Conservation (phyloP, 2,113 vertebrate species). For the Phylloscopus trochiloides region DNA sequence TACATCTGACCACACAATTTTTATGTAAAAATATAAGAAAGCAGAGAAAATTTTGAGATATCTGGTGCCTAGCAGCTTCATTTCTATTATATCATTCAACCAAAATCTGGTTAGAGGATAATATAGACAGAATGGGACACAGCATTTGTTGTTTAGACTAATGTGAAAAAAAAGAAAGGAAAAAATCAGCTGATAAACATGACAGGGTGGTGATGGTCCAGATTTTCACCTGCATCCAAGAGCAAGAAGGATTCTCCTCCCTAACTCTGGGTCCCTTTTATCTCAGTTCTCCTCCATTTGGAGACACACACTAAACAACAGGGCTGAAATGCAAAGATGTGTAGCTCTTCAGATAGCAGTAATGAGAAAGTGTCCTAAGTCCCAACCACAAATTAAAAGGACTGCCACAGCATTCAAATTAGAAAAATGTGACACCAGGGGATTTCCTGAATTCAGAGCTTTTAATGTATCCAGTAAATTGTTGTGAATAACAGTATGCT, state of each 20-base stretch:
- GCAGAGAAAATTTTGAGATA: not conserved
- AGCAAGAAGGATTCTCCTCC: not conserved
- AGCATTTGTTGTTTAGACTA: not conserved
- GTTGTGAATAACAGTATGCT: not conserved
- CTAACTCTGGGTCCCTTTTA: not conserved
- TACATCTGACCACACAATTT: not conserved
- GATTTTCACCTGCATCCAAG: not conserved
- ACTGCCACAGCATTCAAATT: not conserved
- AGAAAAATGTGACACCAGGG: not conserved
- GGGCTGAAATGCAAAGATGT: not conserved
- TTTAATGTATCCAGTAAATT: not conserved
- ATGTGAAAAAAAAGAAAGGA: not conserved
- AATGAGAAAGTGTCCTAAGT: not conserved
- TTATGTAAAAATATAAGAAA: not conserved
- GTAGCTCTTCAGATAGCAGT: not conserved
- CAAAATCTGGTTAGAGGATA: not conserved
- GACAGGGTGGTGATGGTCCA: not conserved
- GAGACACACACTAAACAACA: not conserved
- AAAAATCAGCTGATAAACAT: rapidly evolving
- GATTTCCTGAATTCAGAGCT: not conserved
- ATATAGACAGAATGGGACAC: not conserved
- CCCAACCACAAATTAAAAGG: not conserved
- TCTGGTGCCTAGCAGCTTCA: not conserved
- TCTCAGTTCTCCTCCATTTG: not conserved
- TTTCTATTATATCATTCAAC: not conserved